Conservation (phyloP, 2,113 vertebrate species). For the Taurulus bubalis region DNA sequence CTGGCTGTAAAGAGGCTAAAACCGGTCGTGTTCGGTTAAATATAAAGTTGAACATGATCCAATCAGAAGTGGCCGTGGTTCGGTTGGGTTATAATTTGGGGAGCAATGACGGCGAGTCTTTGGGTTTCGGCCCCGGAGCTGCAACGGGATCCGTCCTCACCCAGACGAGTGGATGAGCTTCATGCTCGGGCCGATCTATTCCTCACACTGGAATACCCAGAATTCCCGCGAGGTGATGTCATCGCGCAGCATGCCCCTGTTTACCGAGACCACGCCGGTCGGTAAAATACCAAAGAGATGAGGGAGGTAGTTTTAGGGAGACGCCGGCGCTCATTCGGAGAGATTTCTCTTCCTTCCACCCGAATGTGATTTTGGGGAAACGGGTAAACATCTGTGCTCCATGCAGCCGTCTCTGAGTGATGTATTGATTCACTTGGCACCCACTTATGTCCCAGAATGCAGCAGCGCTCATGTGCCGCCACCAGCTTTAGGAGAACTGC, state of each 20-base stretch:
- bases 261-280: conserved; percentile 47
- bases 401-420: too few relatives aligned
- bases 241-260: too few relatives aligned
- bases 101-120: too few relatives aligned
- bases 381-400: conserved; percentile 11
- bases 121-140: too few relatives aligned
- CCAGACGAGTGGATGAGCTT: too few relatives aligned
- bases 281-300: conserved; percentile 23
- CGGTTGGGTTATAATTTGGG: too few relatives aligned
- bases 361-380: conserved; percentile 25
- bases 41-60: too few relatives aligned
- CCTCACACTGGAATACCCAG: conserved; percentile 36
- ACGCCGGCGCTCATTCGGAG: background rate
- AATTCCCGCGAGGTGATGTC: conserved; percentile 60
- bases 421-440: conserved; percentile 65
- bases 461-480: conserved; percentile 42
- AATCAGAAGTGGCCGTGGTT: too few relatives aligned
- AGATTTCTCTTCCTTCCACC: background rate
- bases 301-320: conserved; percentile 21
- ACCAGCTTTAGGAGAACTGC: conserved; percentile 25
- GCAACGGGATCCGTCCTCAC: too few relatives aligned
- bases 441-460: conserved; percentile 53
- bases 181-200: too few relatives aligned
- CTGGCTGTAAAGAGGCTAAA: too few relatives aligned
- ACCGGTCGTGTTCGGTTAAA: too few relatives aligned